Evolutionary conservation across 1,140 invertebrate species (phyloP).

Genomic region (Camponotus pennsylvanicus): DNA sequence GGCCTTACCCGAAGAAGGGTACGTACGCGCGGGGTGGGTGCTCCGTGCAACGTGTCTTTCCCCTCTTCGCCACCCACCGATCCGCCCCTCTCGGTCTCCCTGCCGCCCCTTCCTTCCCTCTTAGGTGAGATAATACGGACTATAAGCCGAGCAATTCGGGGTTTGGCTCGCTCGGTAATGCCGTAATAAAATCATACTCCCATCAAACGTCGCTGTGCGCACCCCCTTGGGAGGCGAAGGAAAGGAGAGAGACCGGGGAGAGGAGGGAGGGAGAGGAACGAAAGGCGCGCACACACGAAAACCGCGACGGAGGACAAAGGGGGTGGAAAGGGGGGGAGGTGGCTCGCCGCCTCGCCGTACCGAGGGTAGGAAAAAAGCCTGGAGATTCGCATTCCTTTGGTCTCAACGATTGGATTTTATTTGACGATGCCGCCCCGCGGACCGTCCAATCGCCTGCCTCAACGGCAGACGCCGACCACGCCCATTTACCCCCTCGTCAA

Average conservation of each 20-base stretch:
- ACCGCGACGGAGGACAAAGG: constrained; percentile 5
- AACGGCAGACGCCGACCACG: constrained; percentile 79
- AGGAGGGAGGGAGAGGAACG: constrained; percentile 62
- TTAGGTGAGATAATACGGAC: constrained; percentile 85
- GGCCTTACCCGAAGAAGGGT: constrained; percentile 59
- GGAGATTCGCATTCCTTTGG: constrained; percentile 85
- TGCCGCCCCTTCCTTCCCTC: constrained; percentile 59
- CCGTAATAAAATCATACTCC: constrained; percentile 87
- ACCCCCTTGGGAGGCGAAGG: constrained; percentile 75
- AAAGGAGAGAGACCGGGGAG: constrained; percentile 44
- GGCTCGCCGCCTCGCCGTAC: constrained; percentile 48
- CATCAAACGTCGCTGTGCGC: constrained; percentile 84
- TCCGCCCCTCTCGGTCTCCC: constrained; percentile 15
- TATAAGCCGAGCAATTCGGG: constrained; percentile 86
- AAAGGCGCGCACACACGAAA: constrained; percentile 9
- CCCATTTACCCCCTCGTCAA: constrained; percentile 74
- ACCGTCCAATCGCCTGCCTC: constrained; percentile 81
- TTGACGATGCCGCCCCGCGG: constrained; percentile 83
- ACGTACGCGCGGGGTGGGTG: constrained; percentile 58
- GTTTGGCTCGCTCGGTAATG: constrained; percentile 85
- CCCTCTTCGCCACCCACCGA: constrained; percentile 9
- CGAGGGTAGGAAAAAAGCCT: constrained; percentile 74
- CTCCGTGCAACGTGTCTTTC: constrained; percentile 41
- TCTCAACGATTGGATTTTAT: constrained; percentile 86
- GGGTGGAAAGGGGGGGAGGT: constrained; percentile 10